phyloP scores from a whole-genome alignment of 35 echinoderm and acorn worm species.

The Eucidaris tribuloides region DNA sequence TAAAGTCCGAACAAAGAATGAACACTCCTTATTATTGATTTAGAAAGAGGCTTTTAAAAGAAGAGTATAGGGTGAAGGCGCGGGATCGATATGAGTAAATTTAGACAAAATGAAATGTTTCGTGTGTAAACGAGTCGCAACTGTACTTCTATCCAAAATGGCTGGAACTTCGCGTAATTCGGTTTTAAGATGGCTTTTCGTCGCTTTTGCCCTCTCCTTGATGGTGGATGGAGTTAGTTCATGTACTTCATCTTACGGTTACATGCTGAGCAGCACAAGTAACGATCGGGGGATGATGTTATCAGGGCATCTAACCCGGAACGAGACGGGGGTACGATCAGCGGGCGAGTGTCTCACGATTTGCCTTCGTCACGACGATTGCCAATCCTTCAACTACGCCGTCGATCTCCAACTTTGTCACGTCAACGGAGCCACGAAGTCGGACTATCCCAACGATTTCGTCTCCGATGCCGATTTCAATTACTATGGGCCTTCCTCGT shows the following conservation, averaged over 20 bases:
- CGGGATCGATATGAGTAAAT: too few relatives aligned
- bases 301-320: neutral
- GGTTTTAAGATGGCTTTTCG: too few relatives aligned
- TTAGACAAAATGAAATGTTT: too few relatives aligned
- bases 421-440: conserved; percentile 62
- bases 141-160: too few relatives aligned
- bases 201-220: too few relatives aligned
- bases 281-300: neutral
- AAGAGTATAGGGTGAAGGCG: too few relatives aligned
- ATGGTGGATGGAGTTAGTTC: too few relatives aligned
- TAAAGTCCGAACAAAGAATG: too few relatives aligned
- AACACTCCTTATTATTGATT: too few relatives aligned
- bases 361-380: conserved; percentile 28
- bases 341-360: conserved; percentile 39
- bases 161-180: too few relatives aligned
- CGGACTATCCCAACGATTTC: conserved; percentile 36
- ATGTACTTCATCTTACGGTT: neutral
- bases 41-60: too few relatives aligned
- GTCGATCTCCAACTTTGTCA: conserved; percentile 41
- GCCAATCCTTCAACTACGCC: conserved; percentile 60
- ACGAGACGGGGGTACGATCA: conserved; percentile 31
- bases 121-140: too few relatives aligned
- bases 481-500: conserved; percentile 57
- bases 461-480: conserved; percentile 51
- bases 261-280: neutral